Conservation (phyloP, 2,797 vertebrate species). For the Girardinus metallicus region DNA sequence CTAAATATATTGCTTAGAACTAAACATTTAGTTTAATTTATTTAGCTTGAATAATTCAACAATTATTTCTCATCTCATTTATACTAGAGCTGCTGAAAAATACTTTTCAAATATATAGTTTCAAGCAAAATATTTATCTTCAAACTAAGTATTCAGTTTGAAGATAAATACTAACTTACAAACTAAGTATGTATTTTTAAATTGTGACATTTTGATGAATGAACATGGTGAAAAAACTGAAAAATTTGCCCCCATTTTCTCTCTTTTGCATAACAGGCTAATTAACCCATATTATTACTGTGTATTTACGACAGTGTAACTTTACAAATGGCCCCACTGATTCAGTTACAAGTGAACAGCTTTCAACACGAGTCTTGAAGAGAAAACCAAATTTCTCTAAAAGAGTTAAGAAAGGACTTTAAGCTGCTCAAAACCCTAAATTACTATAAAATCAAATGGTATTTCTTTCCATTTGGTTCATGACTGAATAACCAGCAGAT, state of each 20-base stretch:
- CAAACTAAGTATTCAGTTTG: not conserved
- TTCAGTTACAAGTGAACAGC: not conserved
- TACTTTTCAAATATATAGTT: not conserved
- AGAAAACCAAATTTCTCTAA: not conserved
- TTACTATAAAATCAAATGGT: not conserved
- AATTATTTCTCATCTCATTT: not conserved
- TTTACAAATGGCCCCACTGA: not conserved
- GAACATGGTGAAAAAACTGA: not conserved
- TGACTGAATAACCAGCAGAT: constrained; percentile 6
- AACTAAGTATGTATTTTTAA: not conserved
- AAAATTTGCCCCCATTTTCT: not conserved
- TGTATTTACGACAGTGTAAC: not conserved
- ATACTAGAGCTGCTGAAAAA: too few relatives aligned
- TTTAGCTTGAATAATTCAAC: too few relatives aligned
- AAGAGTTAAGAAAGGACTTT: not conserved
- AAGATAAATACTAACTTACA: not conserved
- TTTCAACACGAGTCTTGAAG: not conserved
- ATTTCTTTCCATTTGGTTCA: not conserved
- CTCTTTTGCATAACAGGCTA: not conserved
- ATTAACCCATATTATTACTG: not conserved
- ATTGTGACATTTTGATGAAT: not conserved
- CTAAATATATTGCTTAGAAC: not conserved
- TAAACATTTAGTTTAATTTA: not conserved
- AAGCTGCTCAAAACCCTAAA: not conserved
- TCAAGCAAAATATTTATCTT: not conserved